Percentiles rank a stretch among this genome's conserved stretches.
phyloP scores from a whole-genome alignment of 2,113 vertebrate species.

The Charina bottae region DNA sequence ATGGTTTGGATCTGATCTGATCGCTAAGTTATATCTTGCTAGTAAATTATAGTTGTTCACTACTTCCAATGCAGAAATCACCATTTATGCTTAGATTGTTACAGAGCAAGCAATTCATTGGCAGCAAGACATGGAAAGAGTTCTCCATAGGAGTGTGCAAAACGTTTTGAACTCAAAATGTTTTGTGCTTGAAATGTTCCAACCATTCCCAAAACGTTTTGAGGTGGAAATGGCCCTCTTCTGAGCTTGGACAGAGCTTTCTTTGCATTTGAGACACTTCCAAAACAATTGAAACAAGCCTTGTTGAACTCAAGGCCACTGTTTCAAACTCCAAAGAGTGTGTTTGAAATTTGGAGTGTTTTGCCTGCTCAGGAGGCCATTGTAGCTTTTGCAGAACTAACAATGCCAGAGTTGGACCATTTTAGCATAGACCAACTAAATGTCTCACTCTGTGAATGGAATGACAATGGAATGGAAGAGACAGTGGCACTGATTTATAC shows the following conservation, averaged over 20 bases:
- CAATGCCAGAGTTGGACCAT: not conserved
- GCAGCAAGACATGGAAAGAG: not conserved
- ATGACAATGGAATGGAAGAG: not conserved
- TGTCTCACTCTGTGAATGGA: not conserved
- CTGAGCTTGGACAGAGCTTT: not conserved
- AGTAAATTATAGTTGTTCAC: not conserved
- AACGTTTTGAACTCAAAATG: not conserved
- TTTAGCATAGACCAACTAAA: not conserved
- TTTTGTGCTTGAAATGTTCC: not conserved
- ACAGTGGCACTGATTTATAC: not conserved
- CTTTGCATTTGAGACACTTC: not conserved
- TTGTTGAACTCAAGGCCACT: not conserved
- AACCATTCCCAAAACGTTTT: not conserved
- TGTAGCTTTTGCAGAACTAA: not conserved
- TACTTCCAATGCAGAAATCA: not conserved
- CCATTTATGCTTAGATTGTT: not conserved
- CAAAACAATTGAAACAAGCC: not conserved
- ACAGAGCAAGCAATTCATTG: not conserved
- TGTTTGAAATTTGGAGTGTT: not conserved
- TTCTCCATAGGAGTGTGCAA: not conserved
- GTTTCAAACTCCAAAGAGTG: not conserved
- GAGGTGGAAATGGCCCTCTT: not conserved
- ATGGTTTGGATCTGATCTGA: not conserved
- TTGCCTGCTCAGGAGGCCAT: not conserved
- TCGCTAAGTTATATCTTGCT: not conserved